phyloP scores from a whole-genome alignment of 2,797 vertebrate species.

The Triplophysa bombifrons region DNA sequence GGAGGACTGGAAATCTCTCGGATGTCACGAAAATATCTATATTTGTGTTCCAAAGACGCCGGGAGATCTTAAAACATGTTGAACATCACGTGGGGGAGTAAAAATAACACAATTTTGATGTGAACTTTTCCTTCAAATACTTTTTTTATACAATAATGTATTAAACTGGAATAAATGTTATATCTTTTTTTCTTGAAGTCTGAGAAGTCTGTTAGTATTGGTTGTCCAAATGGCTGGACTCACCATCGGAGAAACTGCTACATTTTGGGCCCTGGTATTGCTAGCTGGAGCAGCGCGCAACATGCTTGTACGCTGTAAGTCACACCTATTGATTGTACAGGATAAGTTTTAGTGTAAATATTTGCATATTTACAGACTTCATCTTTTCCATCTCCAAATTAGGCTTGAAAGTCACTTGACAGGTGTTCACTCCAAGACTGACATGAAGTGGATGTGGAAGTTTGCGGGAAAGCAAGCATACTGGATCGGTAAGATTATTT shows the following conservation, averaged over 20 bases:
- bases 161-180: not conserved
- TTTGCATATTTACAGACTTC: constrained; percentile 14
- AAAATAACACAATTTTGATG: no score
- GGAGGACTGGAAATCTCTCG: no score
- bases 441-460: constrained; percentile 71
- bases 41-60: no score
- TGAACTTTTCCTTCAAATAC: no score
- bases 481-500: constrained; percentile 71
- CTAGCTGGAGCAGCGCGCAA: constrained; percentile 71
- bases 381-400: not conserved
- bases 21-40: no score
- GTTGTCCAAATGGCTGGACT: constrained; percentile 68
- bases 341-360: not conserved
- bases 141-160: no score
- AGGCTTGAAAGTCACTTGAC: constrained; percentile 76
- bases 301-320: constrained; percentile 64
- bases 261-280: constrained; percentile 64
- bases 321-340: not conserved
- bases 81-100: no score
- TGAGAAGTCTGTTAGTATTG: constrained; percentile 54
- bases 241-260: constrained; percentile 70
- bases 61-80: no score
- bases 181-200: constrained; percentile 56
- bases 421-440: constrained; percentile 67
- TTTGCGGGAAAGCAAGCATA: constrained; percentile 73